Evolutionary conservation across 2,888 invertebrate genomes (phyloP).

Genomic region (Brachyptera putata): DNA sequence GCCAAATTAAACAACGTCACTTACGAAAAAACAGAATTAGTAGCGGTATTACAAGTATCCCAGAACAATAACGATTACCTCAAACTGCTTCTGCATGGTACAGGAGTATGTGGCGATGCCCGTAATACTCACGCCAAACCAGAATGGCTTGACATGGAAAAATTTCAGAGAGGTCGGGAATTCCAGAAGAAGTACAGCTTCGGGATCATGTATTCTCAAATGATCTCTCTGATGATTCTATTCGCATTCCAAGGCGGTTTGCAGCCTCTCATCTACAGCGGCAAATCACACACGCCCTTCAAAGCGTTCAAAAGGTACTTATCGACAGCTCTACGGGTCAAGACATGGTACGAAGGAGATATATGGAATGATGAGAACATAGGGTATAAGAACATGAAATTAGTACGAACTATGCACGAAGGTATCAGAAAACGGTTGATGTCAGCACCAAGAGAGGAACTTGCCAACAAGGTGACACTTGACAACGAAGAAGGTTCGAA

Average conservation of each 20-base stretch:
- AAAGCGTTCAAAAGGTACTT: constrained; percentile 44
- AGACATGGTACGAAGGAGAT: constrained; percentile 50
- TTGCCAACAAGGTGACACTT: constrained; percentile 32
- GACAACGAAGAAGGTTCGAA: constrained; percentile 21
- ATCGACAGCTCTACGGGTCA: constrained; percentile 46
- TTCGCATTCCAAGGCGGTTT: constrained; percentile 45
- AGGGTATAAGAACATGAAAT: constrained; percentile 46
- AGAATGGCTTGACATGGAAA: constrained; percentile 46
- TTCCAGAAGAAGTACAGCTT: constrained; percentile 45
- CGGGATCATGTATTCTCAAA: constrained; percentile 42
- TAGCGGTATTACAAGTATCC: no score
- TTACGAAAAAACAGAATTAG: no score
- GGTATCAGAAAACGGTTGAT: constrained; percentile 40
- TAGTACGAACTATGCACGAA: constrained; percentile 46
- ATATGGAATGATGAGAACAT: constrained; percentile 46
- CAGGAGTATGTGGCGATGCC: constrained; percentile 37
- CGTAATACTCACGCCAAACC: constrained; percentile 39
- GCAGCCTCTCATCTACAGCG: constrained; percentile 47
- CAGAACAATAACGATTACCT: no score
- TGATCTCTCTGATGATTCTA: constrained; percentile 44
- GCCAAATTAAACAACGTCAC: no score
- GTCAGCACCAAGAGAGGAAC: constrained; percentile 32
- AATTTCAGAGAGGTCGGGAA: constrained; percentile 46
- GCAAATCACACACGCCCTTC: constrained; percentile 47
- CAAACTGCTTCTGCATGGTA: no score